Percentiles rank a stretch among this genome's conserved stretches.
phyloP scores from a whole-genome alignment of 2,113 vertebrate species.

The Tangachromis dhanisi region DNA sequence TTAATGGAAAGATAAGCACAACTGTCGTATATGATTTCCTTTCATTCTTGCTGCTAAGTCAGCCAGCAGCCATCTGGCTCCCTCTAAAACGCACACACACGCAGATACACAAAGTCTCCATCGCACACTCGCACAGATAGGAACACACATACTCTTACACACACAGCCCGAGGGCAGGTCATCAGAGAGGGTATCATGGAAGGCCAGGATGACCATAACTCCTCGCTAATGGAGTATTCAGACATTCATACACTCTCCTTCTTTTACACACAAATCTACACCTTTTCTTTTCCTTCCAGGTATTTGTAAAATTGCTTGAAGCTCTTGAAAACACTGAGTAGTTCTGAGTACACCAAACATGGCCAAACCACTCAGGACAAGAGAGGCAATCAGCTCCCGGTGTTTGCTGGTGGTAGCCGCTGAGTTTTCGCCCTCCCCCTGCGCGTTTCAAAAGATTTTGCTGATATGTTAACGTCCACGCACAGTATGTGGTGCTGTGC shows the following conservation, averaged over 20 bases:
- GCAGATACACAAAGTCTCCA: neutral
- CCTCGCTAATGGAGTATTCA: constrained; percentile 2
- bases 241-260: neutral
- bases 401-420: neutral
- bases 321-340: neutral
- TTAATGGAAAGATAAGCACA: constrained; percentile 41
- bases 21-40: constrained; percentile 34
- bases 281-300: neutral
- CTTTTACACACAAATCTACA: neutral
- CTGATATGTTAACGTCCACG: neutral
- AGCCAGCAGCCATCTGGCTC: constrained; percentile 46
- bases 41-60: constrained; percentile 29
- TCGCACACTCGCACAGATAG: neutral
- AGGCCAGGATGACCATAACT: constrained; percentile 9
- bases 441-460: neutral
- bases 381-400: neutral
- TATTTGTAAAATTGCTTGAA: neutral
- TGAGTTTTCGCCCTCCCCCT: neutral
- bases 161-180: constrained; percentile 11
- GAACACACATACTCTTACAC: neutral
- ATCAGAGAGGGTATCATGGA: constrained; percentile 19
- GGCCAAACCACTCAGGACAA: neutral
- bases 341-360: neutral
- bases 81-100: neutral
- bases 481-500: neutral